Percentiles rank a stretch among this genome's conserved stretches.
Conservation (phyloP, 2,113 vertebrate genomes). For the Balaeniceps rex region DNA sequence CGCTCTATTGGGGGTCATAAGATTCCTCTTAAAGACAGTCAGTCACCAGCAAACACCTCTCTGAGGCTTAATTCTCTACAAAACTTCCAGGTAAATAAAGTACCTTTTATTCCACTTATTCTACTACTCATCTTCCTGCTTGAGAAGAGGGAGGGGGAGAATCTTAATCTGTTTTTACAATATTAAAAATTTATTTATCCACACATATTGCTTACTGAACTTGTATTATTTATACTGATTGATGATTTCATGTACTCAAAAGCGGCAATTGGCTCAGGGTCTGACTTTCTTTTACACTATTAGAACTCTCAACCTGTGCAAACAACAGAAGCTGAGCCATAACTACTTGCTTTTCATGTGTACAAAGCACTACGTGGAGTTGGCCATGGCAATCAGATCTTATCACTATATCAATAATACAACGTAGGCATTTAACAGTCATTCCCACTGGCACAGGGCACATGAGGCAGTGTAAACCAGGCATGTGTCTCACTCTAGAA, state of each 20-base stretch:
- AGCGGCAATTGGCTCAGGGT: neutral
- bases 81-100: neutral
- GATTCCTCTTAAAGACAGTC: neutral
- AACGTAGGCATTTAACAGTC: neutral
- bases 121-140: neutral
- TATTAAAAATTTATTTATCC: neutral
- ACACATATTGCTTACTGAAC: neutral
- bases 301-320: neutral
- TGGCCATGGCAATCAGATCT: neutral
- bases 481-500: neutral
- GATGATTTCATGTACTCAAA: neutral
- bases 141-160: neutral
- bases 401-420: neutral
- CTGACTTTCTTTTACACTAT: neutral
- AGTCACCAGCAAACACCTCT: neutral
- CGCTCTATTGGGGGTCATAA: neutral
- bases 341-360: neutral
- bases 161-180: neutral
- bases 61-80: neutral
- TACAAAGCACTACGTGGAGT: neutral
- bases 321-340: neutral
- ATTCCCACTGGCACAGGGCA: neutral
- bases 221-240: neutral
- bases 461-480: neutral
- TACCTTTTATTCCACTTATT: rapidly evolving